phyloP scores from a whole-genome alignment of 2,797 vertebrate genomes.

The Pangasius djambal region DNA sequence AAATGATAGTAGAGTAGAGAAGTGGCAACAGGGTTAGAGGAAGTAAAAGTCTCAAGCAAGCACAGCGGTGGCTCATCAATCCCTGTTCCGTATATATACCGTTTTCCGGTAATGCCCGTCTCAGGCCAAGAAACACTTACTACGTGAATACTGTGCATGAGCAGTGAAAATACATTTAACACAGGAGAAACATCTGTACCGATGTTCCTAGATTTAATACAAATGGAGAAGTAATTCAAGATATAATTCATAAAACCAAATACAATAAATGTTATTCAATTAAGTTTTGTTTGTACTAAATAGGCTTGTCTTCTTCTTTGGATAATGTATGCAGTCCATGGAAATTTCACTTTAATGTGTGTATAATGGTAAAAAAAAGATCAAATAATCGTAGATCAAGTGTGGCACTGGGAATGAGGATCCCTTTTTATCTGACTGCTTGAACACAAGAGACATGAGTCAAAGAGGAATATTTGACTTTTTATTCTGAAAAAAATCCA shows the following conservation, averaged over 20 bases:
- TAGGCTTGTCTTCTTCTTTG: background rate
- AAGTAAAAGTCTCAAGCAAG: background rate
- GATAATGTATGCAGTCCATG: background rate
- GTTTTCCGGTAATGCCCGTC: background rate
- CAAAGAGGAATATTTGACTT: constrained; percentile 49
- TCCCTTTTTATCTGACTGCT: background rate
- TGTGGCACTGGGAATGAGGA: background rate
- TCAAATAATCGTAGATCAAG: background rate
- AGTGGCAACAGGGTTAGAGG: background rate
- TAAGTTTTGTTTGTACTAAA: background rate
- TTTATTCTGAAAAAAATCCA: constrained; percentile 82
- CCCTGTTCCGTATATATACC: background rate
- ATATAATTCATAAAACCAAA: background rate
- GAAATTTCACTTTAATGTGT: background rate
- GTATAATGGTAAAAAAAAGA: background rate
- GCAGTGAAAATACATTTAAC: background rate
- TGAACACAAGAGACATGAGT: constrained; percentile 32
- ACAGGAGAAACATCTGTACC: background rate
- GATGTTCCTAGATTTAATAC: background rate
- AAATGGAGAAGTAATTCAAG: background rate
- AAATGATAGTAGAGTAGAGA: too few species aligned
- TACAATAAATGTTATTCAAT: background rate
- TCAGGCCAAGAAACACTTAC: background rate
- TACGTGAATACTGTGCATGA: background rate
- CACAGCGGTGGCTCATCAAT: too few species aligned